phyloP scores from a whole-genome alignment of 2,888 invertebrate species.

The Petrolisthes manimaculis region DNA sequence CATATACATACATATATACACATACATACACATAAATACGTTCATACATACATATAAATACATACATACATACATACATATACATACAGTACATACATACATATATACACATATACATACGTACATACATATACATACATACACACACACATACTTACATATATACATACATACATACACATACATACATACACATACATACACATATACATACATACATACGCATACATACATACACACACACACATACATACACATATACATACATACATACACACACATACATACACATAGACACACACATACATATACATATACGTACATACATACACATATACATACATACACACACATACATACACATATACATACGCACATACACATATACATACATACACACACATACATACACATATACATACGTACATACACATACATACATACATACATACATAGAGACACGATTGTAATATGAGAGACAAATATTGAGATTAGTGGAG shows the following conservation, averaged over 20 bases:
- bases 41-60: neutral
- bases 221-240: neutral
- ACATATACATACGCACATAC: neutral
- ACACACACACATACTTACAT: neutral
- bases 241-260: neutral
- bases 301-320: neutral
- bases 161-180: neutral
- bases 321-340: neutral
- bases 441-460: neutral
- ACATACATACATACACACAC: neutral
- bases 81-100: neutral
- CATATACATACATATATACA: neutral
- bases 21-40: neutral
- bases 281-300: neutral
- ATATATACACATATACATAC: neutral
- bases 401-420: neutral
- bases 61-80: too few relatives aligned
- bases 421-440: slow-evolving; percentile 9
- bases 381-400: neutral
- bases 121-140: neutral
- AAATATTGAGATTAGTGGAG: neutral
- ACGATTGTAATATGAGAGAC: neutral
- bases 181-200: neutral
- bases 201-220: neutral
- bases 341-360: neutral